Base-by-base conservation (phyloP, 2,888 invertebrate genomes). In the Psylliodes chrysocephalus region DNA sequence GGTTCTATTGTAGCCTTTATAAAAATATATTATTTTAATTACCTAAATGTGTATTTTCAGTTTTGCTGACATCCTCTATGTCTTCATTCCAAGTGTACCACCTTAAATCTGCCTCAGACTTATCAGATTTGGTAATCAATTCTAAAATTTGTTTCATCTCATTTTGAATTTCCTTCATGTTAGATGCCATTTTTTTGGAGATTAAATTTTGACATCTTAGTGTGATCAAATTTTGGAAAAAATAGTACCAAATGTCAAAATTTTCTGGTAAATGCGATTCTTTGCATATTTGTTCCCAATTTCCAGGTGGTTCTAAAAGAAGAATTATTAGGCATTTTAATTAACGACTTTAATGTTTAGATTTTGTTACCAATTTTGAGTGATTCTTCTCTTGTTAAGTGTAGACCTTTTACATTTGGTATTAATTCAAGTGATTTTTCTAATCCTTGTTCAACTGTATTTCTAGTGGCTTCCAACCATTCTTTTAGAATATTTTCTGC, bases 61-160 rank as follows among this genome's bases (percentile, higher is more conserved):
- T 64, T 71, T 74, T 77, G 61, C 77, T 78, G 53, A 87, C 81
- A 75, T 89, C 88, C 0, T 74, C 83, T 38, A 84, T 83, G 40
- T 89, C 87, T 75, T 93, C 92, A 60, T 85, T 87, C 93, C 93
- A 94, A 19, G 90, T 86, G 67, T 88, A 91, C 88, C 89, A 89
- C 66, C 90, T 86, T 10, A 91, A 83, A 79, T 91, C 90, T 74
- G 81, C 5, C 71, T 73, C 62, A 78, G 66, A 63, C 19, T 68
- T 64, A 15, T 66, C 69, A 1, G 60, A 63, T 62, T 72, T 70
- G 2, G 57, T 14, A 10, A 46, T 53, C 12, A 80, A 71, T 85
- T 87, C 93, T 93, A 93, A 69, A 22, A 81, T 71, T 25, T 73
- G 74, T 1, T 69, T 64, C 17, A 80, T 73, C 64, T 85, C 85